Conservation (phyloP, 2,797 vertebrate species). For the Clarias pachynema region DNA sequence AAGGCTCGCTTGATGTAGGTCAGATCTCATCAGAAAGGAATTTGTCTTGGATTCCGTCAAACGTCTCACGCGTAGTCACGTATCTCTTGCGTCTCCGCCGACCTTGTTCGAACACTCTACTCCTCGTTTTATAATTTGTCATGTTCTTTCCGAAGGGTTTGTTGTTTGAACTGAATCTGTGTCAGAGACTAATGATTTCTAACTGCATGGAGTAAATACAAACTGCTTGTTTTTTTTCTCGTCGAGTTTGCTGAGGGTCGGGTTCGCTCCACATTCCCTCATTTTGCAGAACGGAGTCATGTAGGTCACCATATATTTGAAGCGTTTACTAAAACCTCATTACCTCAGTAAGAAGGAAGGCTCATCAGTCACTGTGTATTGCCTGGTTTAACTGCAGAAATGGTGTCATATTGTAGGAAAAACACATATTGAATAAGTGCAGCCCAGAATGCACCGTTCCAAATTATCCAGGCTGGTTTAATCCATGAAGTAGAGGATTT, state of each 20-base stretch:
- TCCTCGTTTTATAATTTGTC: slow-evolving; percentile 25
- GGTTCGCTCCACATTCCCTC: background rate
- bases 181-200: slow-evolving; percentile 37
- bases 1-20: slow-evolving; percentile 27
- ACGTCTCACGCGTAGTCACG: background rate
- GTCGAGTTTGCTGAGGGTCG: background rate
- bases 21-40: slow-evolving; percentile 40
- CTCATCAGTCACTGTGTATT: background rate
- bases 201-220: slow-evolving; percentile 35
- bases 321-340: slow-evolving; percentile 2
- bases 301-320: slow-evolving; percentile 3
- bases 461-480: slow-evolving; percentile 37
- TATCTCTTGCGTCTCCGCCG: slow-evolving; percentile 16
- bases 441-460: background rate
- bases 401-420: slow-evolving; percentile 2
- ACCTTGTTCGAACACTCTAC: slow-evolving; percentile 9
- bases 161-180: slow-evolving; percentile 17
- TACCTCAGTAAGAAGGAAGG: background rate
- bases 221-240: background rate
- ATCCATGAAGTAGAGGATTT: slow-evolving; percentile 15
- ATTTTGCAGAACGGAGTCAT: slow-evolving; percentile 1
- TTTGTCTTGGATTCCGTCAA: slow-evolving; percentile 4
- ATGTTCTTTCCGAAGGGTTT: background rate
- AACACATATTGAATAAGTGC: background rate
- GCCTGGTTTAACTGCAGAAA: slow-evolving; percentile 11